A percentile compares a stretch with the other conserved stretches of the same genome.
phyloP scores from a whole-genome alignment of 2,113 vertebrate genomes.

The Terrapene triunguis region DNA sequence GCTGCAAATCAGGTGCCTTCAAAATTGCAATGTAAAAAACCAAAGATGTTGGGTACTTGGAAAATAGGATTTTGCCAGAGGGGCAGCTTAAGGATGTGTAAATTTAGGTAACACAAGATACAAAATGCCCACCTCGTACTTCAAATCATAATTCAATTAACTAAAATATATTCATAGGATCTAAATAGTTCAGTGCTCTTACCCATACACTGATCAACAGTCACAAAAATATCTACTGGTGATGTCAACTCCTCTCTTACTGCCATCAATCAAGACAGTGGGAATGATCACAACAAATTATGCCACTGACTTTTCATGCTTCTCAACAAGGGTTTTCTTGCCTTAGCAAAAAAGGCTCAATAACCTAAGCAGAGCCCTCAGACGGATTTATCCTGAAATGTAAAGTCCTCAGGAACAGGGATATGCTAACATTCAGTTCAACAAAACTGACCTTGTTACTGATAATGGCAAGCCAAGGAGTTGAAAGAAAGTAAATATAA shows the following conservation, averaged over 20 bases:
- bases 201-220: background rate
- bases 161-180: background rate
- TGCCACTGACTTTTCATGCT: background rate
- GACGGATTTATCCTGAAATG: background rate
- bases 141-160: background rate
- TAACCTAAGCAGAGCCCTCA: background rate
- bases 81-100: background rate
- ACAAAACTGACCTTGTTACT: background rate
- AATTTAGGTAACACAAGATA: background rate
- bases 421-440: rapidly evolving
- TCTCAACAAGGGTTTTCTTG: background rate
- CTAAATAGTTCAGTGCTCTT: background rate
- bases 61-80: background rate
- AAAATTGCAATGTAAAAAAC: background rate
- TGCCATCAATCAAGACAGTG: background rate
- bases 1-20: background rate
- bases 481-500: background rate
- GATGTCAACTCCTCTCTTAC: background rate
- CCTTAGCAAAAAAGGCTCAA: background rate
- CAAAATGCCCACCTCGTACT: background rate
- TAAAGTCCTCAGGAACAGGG: background rate
- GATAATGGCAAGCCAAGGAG: background rate
- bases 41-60: background rate
- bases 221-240: background rate
- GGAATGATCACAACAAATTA: background rate